These are phyloP conservation scores for Recurvirostra avosetta DNA, from an alignment of 2,113 vertebrate genomes.

Conservation along the genomic window DNA sequence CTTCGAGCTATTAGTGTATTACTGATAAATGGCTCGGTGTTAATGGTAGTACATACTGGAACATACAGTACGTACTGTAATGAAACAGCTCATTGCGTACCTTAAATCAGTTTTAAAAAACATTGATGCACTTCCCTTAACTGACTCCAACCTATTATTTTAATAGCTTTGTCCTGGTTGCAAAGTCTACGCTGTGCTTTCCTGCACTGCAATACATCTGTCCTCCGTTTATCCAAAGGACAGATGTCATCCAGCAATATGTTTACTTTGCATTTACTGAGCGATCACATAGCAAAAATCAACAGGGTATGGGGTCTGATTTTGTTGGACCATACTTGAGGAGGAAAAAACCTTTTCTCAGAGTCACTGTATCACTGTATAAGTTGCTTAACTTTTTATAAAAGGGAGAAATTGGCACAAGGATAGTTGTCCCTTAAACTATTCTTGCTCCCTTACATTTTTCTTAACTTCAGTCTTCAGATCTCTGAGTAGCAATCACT, in stretches of 20 bases:
- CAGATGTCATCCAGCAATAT: background rate
- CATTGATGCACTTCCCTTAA: background rate
- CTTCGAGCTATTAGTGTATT: background rate
- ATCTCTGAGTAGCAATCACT: background rate
- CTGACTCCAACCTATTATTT: background rate
- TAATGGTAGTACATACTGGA: background rate
- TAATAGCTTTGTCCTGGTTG: background rate
- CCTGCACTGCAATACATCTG: background rate
- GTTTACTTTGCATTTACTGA: slow-evolving; percentile 18
- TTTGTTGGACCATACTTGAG: background rate
- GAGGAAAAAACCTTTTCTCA: background rate
- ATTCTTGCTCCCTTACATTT: background rate
- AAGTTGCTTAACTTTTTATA: background rate
- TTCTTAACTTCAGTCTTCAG: background rate
- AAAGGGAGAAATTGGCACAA: background rate
- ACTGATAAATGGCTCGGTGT: background rate
- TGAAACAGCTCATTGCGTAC: background rate
- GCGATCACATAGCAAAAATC: background rate
- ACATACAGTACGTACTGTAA: background rate
- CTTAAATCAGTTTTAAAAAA: background rate
- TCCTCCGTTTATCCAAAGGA: background rate
- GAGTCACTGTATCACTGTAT: background rate
- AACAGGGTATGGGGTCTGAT: background rate
- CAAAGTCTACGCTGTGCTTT: background rate
- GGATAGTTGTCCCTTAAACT: background rate